Base-by-base conservation (phyloP, 2,888 invertebrate genomes). In the Phalera bucephala region DNA sequence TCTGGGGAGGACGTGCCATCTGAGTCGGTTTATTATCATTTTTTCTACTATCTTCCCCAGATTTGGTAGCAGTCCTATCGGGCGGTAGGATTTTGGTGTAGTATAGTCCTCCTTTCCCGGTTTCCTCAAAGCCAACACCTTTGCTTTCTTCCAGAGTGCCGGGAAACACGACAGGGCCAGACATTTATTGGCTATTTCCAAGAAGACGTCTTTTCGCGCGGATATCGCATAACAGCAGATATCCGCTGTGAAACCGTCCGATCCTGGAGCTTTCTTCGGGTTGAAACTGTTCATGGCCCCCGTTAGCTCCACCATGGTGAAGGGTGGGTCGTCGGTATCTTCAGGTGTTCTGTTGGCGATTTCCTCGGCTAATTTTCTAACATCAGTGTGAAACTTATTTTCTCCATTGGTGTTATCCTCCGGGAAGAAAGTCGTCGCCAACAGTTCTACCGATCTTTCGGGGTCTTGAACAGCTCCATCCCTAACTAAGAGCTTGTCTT, bases 211-310 rank as follows among this genome's bases (percentile, higher is more conserved):
- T 5, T 17, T 17, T 5, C 17, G 3, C 3, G 6, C 7, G 7
- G 1, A 1, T 3, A 30, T 11, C 1, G 20, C 30, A 5, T 8
- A 7, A 0, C 11, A 6, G 20, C 33, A 33, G 9, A 39, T 39
- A 17, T 39, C 39, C 2, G 34, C 29, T 0, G 40, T 36, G 1
- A 40, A 15, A 0, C 40, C 40, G 14, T 40, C 40, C n/a, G 14
- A 7, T 0, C 40, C 40, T 0, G 40, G 40, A 4, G 40, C 40
- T 7, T 40, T 40, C 7, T 36, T 40, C 0, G 36, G 36, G 11
- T 40, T 33, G 9, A 40, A 35, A 4, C 20, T 15, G 0, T 19
- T 1, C 20, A 33, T 19, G 1, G 33, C 11, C 8, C 6, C 0
- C 4, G 1, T 33, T 4, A 30, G 25, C 21, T 31, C 25, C 14